Percentiles rank a stretch among this genome's conserved stretches.
Evolutionary conservation across 2,797 vertebrate species (phyloP).

Genomic region (Sus cebifrons): DNA sequence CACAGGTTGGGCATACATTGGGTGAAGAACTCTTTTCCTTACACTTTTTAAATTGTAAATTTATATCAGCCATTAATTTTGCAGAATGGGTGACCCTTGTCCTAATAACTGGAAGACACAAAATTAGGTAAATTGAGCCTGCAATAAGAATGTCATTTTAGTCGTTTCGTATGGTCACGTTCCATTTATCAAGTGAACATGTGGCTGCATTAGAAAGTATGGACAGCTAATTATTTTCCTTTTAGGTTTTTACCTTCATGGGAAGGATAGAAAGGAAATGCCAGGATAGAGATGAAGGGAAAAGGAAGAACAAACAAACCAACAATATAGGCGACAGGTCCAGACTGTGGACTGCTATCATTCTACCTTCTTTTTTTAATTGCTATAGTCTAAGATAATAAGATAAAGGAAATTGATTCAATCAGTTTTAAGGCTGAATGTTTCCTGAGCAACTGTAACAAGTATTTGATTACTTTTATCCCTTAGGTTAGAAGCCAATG

Average conservation of each 20-base stretch:
- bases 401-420: slow-evolving; percentile 81
- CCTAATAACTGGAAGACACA: slow-evolving; percentile 76
- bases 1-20: slow-evolving; percentile 49
- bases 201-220: slow-evolving; percentile 11
- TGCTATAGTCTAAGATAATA: slow-evolving; percentile 74
- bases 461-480: slow-evolving; percentile 75
- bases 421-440: slow-evolving; percentile 78
- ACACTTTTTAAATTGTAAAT: slow-evolving; percentile 71
- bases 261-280: slow-evolving; percentile 4
- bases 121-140: slow-evolving; percentile 65
- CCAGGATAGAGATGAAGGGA: not conserved
- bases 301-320: not conserved
- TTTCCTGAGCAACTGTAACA: slow-evolving; percentile 74
- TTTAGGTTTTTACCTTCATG: slow-evolving; percentile 60
- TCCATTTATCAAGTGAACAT: slow-evolving; percentile 61
- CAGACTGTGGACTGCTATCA: slow-evolving; percentile 50
- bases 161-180: slow-evolving; percentile 49
- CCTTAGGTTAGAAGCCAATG: slow-evolving; percentile 64
- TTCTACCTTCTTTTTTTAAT: slow-evolving; percentile 79
- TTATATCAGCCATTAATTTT: slow-evolving; percentile 73
- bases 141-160: slow-evolving; percentile 66
- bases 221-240: slow-evolving; percentile 29
- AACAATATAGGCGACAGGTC: not conserved
- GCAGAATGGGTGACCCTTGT: slow-evolving; percentile 64
- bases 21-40: slow-evolving; percentile 66